Conservation (phyloP, 2,888 invertebrate species). For the Dolomedes plantarius region DNA sequence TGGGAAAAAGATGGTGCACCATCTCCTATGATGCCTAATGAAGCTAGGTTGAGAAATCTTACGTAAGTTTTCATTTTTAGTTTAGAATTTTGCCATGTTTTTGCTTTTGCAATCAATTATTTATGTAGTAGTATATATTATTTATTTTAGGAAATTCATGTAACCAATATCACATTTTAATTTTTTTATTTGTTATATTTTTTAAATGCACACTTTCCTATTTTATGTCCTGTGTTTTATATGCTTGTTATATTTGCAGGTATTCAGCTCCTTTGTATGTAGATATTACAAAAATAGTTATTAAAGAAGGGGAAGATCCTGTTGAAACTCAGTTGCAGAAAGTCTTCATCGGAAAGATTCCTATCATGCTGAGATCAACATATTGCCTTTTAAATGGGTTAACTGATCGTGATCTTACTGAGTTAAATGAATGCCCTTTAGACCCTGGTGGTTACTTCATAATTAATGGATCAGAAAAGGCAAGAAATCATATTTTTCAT, state of each 20-base stretch:
- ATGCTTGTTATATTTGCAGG: too few relatives aligned
- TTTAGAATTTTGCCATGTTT: neutral
- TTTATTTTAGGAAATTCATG: too few relatives aligned
- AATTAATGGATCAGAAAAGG: constrained; percentile 99
- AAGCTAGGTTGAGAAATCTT: constrained; percentile 95
- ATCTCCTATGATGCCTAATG: constrained; percentile 99
- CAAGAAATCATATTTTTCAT: constrained; percentile 74
- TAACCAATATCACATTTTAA: too few relatives aligned
- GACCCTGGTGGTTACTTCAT: constrained; percentile 99
- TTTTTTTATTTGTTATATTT: too few relatives aligned
- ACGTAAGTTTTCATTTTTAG: constrained; percentile 79
- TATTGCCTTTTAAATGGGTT: constrained; percentile 96
- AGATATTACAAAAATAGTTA: constrained; percentile 97
- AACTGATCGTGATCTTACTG: constrained; percentile 98
- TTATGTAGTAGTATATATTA: too few relatives aligned
- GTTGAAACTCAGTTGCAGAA: constrained; percentile 85
- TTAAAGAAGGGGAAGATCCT: constrained; percentile 92
- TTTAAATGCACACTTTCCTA: too few relatives aligned
- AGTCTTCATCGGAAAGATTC: constrained; percentile 91
- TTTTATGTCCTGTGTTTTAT: too few relatives aligned
- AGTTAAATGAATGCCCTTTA: constrained; percentile 98
- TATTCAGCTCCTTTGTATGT: constrained; percentile 99
- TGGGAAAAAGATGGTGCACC: constrained; percentile 99
- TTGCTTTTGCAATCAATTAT: too few relatives aligned
- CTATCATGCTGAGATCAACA: constrained; percentile 98